phyloP scores from a whole-genome alignment of 2,113 vertebrate genomes.

The Pelvicachromis taeniatus region DNA sequence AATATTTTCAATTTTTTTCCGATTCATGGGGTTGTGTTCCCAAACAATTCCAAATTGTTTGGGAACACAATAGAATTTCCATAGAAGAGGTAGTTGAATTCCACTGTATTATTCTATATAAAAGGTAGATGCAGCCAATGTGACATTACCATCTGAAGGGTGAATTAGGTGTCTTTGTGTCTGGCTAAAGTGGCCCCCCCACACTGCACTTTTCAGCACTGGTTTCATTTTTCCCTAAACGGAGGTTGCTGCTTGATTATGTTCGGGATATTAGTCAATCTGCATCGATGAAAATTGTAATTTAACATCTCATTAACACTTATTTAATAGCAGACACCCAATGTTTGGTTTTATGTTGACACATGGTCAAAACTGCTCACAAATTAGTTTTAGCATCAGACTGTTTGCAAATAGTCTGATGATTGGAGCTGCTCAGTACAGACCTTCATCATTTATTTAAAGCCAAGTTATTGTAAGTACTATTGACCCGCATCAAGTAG shows the following conservation, averaged over 20 bases:
- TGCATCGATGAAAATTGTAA: neutral
- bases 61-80: neutral
- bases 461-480: neutral
- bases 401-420: neutral
- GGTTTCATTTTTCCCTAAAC: neutral
- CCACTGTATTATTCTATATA: neutral
- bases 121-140: neutral
- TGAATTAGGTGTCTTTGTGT: neutral
- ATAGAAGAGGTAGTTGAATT: neutral
- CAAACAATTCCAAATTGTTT: neutral
- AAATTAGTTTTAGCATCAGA: neutral
- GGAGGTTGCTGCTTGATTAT: neutral
- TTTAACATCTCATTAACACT: neutral
- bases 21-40: neutral
- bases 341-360: neutral
- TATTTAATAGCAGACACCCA: neutral
- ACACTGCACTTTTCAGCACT: neutral
- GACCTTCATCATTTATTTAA: slow-evolving; percentile 10
- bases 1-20: neutral
- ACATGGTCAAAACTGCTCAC: neutral
- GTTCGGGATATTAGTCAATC: neutral
- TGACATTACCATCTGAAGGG: neutral
- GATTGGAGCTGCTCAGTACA: neutral
- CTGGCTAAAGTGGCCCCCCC: neutral
- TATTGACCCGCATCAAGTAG: neutral